Conservation (phyloP, 2,113 vertebrate species). For the Oceanodroma tethys region DNA sequence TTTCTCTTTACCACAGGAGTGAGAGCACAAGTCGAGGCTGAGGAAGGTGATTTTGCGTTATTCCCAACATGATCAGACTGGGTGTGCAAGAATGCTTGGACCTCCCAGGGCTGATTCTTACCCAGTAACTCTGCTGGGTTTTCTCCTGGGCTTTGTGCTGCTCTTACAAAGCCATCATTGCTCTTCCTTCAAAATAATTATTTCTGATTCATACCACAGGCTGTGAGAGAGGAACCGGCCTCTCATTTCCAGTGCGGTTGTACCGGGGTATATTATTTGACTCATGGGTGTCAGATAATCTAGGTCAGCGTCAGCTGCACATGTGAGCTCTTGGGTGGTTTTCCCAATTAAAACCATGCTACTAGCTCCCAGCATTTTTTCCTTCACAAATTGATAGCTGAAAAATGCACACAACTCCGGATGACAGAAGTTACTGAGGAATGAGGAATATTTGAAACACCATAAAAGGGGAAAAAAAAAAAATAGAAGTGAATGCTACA, state of each 20-base stretch:
- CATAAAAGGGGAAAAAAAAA: not conserved
- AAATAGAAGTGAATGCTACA: not conserved
- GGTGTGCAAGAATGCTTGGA: accelerated
- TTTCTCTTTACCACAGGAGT: not conserved
- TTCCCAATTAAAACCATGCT: constrained; percentile 30
- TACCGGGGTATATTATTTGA: not conserved
- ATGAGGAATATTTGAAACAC: constrained; percentile 22
- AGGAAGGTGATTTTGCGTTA: not conserved
- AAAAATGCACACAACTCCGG: not conserved
- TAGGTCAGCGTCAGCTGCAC: constrained; percentile 12
- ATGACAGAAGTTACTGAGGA: constrained; percentile 18
- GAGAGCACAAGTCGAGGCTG: not conserved
- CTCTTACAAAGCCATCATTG: not conserved
- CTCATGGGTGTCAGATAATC: constrained; percentile 10
- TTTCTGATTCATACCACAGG: not conserved
- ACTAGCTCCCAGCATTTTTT: constrained; percentile 24
- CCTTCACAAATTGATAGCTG: constrained; percentile 11
- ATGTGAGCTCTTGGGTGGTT: constrained; percentile 47
- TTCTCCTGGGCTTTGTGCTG: not conserved
- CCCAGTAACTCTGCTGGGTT: not conserved
- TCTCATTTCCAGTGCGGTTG: not conserved
- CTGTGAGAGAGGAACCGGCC: not conserved
- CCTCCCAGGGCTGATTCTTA: not conserved
- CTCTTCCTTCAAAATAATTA: not conserved
- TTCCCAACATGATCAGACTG: not conserved